These are phyloP conservation scores for Hirtodrosophila trivittata DNA, from an alignment of 2,888 invertebrate species.

Conservation along the genomic window DNA sequence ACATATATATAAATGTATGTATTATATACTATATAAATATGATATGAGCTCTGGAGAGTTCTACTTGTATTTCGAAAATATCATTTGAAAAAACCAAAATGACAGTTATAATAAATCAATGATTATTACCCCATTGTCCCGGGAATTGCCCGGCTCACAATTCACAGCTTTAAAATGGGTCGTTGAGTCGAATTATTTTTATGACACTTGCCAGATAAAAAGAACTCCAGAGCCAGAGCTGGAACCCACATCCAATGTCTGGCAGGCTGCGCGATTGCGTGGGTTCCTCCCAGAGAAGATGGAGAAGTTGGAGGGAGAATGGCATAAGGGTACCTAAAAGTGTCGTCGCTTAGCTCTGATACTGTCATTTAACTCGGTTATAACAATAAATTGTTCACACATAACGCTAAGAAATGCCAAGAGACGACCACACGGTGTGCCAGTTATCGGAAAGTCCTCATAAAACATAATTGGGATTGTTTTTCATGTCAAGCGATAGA, in stretches of 20 bases:
- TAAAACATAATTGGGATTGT: constrained; percentile 66
- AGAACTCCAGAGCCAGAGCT: constrained; percentile 20
- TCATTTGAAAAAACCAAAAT: constrained; percentile 72
- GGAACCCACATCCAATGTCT: background rate
- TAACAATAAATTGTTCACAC: constrained; percentile 52
- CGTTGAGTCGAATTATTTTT: constrained; percentile 51
- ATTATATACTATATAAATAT: too few relatives aligned
- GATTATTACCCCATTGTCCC: constrained; percentile 72
- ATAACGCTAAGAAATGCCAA: constrained; percentile 60
- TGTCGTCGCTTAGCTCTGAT: constrained; percentile 17
- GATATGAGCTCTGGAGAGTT: background rate
- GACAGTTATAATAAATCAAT: constrained; percentile 81
- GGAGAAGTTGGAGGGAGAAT: too few relatives aligned
- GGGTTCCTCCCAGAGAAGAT: background rate
- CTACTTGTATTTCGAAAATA: constrained; percentile 35
- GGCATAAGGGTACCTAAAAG: too few relatives aligned
- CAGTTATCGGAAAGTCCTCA: constrained; percentile 56
- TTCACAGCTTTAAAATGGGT: constrained; percentile 62
- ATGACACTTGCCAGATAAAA: constrained; percentile 54
- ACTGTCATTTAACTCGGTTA: constrained; percentile 7
- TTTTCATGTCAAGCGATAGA: constrained; percentile 60
- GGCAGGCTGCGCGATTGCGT: background rate
- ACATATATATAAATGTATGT: constrained; percentile 5
- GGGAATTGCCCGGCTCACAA: constrained; percentile 47
- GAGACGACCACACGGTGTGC: constrained; percentile 38